phyloP scores from a whole-genome alignment of 2,113 vertebrate genomes.

The Melanocharis versteri region DNA sequence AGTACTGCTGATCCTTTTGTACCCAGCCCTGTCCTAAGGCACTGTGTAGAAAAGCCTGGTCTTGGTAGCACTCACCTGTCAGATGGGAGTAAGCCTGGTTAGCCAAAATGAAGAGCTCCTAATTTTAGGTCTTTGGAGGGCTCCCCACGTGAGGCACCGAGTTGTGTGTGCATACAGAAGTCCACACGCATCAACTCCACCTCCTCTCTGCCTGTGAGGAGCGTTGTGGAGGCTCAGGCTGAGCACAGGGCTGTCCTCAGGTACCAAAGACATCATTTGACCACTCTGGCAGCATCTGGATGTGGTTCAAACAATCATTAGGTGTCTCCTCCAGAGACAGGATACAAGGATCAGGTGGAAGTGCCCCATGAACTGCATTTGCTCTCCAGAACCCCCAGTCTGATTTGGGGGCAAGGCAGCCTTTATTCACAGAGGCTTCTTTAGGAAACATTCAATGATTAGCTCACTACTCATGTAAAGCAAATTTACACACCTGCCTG shows the following conservation, averaged over 20 bases:
- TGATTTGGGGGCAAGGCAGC: not conserved
- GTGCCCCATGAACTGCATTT: not conserved
- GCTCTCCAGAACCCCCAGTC: not conserved
- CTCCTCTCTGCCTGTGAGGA: not conserved
- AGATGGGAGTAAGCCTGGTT: not conserved
- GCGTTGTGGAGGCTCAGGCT: not conserved
- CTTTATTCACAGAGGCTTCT: not conserved
- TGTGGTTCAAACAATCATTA: not conserved
- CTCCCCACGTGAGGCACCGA: not conserved
- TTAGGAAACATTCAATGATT: not conserved
- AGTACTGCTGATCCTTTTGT: not conserved
- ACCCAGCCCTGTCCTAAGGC: not conserved
- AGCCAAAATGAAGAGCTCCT: not conserved
- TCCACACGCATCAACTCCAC: rapidly evolving
- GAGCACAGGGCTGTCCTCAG: not conserved
- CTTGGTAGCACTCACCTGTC: not conserved
- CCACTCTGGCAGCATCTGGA: not conserved
- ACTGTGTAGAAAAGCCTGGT: not conserved
- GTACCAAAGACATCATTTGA: not conserved
- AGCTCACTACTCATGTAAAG: not conserved
- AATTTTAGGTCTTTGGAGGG: not conserved
- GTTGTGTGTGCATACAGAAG: rapidly evolving
- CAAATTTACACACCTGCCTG: not conserved
- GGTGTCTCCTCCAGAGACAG: not conserved
- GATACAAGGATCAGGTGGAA: not conserved